Conservation (phyloP, 2,113 vertebrate genomes). For the Myanophis thanlyinensis region DNA sequence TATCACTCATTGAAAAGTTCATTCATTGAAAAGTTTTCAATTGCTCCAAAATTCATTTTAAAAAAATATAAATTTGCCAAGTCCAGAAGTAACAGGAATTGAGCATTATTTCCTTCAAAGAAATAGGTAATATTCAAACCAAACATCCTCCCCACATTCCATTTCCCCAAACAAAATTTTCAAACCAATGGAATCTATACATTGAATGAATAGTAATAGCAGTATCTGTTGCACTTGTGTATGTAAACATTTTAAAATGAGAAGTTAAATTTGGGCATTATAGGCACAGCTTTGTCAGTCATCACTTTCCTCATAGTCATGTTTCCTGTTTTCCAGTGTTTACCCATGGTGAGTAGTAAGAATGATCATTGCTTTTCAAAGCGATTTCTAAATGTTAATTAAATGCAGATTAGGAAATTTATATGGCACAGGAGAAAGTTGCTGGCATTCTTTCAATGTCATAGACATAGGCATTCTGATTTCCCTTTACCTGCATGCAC, state of each 20-base stretch:
- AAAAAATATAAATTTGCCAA: neutral
- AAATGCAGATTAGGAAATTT: neutral
- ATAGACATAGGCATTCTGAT: neutral
- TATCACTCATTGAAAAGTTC: neutral
- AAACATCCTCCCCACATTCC: neutral
- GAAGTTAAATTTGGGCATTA: neutral
- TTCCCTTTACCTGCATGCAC: neutral
- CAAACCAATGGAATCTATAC: neutral
- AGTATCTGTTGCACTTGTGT: neutral
- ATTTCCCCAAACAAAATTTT: neutral
- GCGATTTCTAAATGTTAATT: slow-evolving; percentile 3
- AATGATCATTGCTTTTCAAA: slow-evolving; percentile 12
- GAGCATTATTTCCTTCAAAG: neutral
- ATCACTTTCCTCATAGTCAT: neutral
- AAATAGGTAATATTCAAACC: neutral
- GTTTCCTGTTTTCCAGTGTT: slow-evolving; percentile 13
- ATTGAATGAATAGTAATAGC: neutral
- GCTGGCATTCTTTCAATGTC: neutral
- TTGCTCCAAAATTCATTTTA: neutral
- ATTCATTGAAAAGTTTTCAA: neutral
- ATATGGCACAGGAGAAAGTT: neutral
- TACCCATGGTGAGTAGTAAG: neutral
- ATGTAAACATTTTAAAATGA: neutral
- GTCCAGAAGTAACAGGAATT: neutral
- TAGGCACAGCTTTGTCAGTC: neutral